These are phyloP conservation scores for Mormyrus hasselquistii DNA, from an alignment of 2,797 vertebrate species.

Conservation along the genomic window DNA sequence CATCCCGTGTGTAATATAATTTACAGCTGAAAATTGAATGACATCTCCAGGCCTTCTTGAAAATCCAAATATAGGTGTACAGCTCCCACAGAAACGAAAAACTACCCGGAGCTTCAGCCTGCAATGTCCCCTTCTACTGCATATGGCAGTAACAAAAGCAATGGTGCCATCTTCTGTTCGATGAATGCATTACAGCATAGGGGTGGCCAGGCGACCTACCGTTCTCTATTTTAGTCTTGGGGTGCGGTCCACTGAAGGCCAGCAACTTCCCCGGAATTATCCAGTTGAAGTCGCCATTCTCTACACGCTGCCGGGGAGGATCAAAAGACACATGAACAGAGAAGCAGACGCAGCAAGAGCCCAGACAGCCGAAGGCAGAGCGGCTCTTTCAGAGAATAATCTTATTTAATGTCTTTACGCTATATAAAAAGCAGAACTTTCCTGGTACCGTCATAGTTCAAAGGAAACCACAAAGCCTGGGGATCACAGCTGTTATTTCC, in stretches of 20 bases:
- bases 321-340: not conserved
- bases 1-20: no score
- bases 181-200: not conserved
- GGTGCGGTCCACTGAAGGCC: constrained; percentile 95
- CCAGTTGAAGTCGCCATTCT: constrained; percentile 98
- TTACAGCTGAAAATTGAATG: not conserved
- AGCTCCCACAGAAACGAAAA: not conserved
- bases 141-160: not conserved
- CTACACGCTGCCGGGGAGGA: constrained; percentile 71
- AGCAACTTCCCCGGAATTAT: constrained; percentile 86
- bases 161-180: constrained; percentile 11
- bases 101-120: not conserved
- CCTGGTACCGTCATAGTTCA: not conserved
- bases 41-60: not conserved
- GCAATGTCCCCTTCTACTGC: not conserved
- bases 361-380: not conserved
- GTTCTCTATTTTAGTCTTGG: constrained; percentile 90
- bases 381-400: not conserved
- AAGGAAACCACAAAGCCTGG: not conserved
- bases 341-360: not conserved
- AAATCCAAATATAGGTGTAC: not conserved
- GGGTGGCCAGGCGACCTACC: constrained; percentile 60
- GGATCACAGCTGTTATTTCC: not conserved
- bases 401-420: not conserved
- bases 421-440: not conserved